Evolutionary conservation across 2,888 invertebrate species (phyloP), one percentile per base, ranked within the genome.

Genomic region (Cerastis leucographa): DNA sequence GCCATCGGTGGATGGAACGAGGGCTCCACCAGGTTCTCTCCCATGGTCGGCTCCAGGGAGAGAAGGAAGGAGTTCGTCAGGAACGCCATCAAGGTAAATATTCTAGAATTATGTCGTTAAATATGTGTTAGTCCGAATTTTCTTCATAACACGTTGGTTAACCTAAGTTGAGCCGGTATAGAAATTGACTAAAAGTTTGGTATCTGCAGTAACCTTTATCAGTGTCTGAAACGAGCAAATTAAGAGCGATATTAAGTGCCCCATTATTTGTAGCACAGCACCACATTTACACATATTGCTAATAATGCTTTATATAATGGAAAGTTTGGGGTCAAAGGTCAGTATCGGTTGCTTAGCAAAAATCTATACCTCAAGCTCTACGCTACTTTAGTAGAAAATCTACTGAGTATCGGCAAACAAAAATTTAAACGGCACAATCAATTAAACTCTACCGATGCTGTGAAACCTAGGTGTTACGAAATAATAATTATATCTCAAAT

Each of bases 1-100:
- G 99, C 99, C 17, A 98, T 99, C 88, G 99, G 99, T 1, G 97
- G 99, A 0, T 99, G 99, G 99, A 99, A 99, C 94, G 99, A 99
- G 94, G 99, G 99, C 25, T 99, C 99, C 0, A 97, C 98, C 25
- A 93, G 97, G 73, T 99, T 99, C 95, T 99, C 99, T 0, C 98
- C 98, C n/a, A 97, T 99, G 97, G 99, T 99, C 2, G 98, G 98
- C 2, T 98, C 97, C 87, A 92, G 97, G 5, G 98, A 98, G 56
- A 97, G 98, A 82, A 97, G 99, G 81, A 98, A 97, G 91, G 98
- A 98, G 91, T 98, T 99, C 91, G 98, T 98, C 75, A 98, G 98
- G 95, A 98, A 98, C 91, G 97, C 98, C 83, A 97, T 98, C 85
- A 98, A 98, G 94, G 99, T 98, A 22, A 62, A 11, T 8, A 6